These are phyloP conservation scores for Habrosyne pyritoides DNA, from an alignment of 2,888 invertebrate species.

Conservation along the genomic window DNA sequence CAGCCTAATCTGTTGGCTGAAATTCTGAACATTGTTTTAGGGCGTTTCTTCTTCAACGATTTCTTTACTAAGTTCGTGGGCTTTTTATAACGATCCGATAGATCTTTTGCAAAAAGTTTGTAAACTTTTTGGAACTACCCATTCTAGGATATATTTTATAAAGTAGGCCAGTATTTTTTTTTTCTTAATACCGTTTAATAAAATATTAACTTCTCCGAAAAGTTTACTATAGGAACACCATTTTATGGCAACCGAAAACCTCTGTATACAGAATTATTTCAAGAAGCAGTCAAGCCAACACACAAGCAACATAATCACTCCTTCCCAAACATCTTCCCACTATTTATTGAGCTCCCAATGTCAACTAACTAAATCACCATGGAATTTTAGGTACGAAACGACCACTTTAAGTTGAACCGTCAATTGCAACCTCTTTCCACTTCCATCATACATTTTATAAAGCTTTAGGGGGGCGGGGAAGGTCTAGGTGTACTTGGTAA, in stretches of 20 bases:
- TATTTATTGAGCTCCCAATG: constrained; percentile 69
- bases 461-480: constrained; percentile 23
- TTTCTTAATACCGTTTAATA: too few relatives aligned
- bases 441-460: constrained; percentile 11
- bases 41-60: background rate
- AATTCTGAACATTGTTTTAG: background rate
- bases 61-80: background rate
- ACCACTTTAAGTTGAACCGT: constrained; percentile 41
- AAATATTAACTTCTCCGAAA: too few relatives aligned
- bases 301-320: constrained; percentile 49
- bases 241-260: background rate
- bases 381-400: constrained; percentile 48
- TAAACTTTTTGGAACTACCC: too few relatives aligned
- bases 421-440: constrained; percentile 14
- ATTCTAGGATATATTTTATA: too few relatives aligned
- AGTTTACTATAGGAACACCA: too few relatives aligned
- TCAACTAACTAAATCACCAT: constrained; percentile 73
- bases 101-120: too few relatives aligned
- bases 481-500: constrained; percentile 51
- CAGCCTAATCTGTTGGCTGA: background rate
- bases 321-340: constrained; percentile 56
- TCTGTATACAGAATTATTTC: background rate
- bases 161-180: too few relatives aligned
- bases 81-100: too few relatives aligned
- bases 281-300: constrained; percentile 30